phyloP scores from a whole-genome alignment of 2,888 invertebrate genomes.

The Rhogogaster chlorosoma region DNA sequence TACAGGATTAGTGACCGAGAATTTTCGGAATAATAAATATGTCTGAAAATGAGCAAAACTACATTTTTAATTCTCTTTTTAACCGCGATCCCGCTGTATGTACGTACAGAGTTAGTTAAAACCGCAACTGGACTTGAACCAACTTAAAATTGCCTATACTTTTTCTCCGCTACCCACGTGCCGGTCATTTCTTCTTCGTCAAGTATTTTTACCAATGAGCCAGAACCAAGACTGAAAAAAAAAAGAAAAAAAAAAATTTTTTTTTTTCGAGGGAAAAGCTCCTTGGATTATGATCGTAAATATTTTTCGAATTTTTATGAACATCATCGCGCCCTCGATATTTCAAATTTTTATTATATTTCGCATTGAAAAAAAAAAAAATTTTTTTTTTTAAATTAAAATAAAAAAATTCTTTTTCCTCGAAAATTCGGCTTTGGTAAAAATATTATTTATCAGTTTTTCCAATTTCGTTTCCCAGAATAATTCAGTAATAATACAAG shows the following conservation, averaged over 20 bases:
- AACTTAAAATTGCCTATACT: not conserved
- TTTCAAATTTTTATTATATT: not conserved
- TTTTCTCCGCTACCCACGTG: not conserved
- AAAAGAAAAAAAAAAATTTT: not conserved
- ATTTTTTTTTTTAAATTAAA: no score
- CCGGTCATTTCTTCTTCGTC: not conserved
- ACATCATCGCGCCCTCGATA: not conserved
- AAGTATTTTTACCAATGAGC: slow-evolving; percentile 31
- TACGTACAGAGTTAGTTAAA: not conserved
- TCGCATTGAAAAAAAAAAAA: not conserved
- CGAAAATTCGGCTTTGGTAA: not conserved
- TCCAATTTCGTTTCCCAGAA: not conserved
- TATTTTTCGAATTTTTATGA: not conserved
- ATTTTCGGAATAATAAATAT: not conserved
- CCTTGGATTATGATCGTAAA: not conserved
- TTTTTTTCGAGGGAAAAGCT: not conserved
- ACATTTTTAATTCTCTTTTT: not conserved
- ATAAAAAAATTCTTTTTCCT: not conserved
- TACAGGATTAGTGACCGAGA: not conserved
- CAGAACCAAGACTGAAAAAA: not conserved
- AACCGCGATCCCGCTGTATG: not conserved
- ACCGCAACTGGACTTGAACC: not conserved
- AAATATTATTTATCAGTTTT: not conserved
- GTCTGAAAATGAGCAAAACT: not conserved
- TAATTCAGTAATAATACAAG: not conserved